Conservation (phyloP, 2,113 vertebrate species). For the Ornithorhynchus anatinus region DNA sequence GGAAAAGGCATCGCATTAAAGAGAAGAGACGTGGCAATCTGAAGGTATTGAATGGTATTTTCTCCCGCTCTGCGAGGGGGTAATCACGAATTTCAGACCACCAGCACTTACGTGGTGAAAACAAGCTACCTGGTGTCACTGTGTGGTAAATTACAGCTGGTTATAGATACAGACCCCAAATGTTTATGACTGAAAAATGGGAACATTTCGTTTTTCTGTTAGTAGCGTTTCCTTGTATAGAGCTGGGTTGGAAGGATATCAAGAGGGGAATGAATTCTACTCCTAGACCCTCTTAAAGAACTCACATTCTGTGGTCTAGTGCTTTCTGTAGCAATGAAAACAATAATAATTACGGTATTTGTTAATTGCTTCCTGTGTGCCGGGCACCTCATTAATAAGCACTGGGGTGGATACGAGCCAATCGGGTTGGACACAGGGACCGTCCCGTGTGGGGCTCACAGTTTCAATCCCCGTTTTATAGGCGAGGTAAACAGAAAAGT, state of each 20-base stretch:
- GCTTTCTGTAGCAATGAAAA: neutral
- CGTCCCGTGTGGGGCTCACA: too few relatives aligned
- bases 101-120: too few relatives aligned
- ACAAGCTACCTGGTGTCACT: neutral
- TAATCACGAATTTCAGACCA: too few relatives aligned
- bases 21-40: conserved; percentile 9
- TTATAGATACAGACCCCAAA: conserved; percentile 27
- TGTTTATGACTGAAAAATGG: neutral
- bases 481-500: too few relatives aligned
- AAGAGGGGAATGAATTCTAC: neutral
- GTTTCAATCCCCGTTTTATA: too few relatives aligned
- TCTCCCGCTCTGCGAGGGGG: too few relatives aligned
- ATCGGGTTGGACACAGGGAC: too few relatives aligned
- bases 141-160: conserved; percentile 14
- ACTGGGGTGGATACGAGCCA: too few relatives aligned
- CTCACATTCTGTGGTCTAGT: neutral
- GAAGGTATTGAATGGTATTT: too few relatives aligned
- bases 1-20: conserved; percentile 34
- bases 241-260: neutral
- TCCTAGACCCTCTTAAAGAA: neutral
- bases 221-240: neutral
- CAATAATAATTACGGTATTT: neutral
- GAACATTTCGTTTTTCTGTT: neutral
- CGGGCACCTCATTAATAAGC: too few relatives aligned
- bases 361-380: neutral